A percentile compares a stretch with the other conserved stretches of the same genome.
Conservation (phyloP, 2,888 invertebrate species). For the Dolichopus griseipennis region DNA sequence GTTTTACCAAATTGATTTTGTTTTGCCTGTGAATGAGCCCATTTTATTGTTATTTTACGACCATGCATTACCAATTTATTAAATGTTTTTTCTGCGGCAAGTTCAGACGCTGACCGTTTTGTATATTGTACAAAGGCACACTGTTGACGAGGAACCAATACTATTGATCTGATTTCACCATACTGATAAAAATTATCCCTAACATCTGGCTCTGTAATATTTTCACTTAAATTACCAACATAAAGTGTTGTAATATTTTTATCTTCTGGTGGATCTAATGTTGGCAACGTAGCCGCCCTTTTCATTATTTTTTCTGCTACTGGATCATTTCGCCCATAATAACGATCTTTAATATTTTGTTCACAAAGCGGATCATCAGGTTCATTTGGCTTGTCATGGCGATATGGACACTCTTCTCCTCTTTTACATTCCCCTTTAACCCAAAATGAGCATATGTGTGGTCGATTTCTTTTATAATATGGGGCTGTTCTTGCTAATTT, state of each 20-base stretch:
- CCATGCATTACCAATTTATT: slow-evolving; percentile 80
- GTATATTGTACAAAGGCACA: slow-evolving; percentile 98
- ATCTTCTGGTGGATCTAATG: slow-evolving; percentile 91
- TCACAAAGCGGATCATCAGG: slow-evolving; percentile 89
- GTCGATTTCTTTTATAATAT: slow-evolving; percentile 83
- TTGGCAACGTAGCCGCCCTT: slow-evolving; percentile 85
- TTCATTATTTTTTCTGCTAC: slow-evolving; percentile 86
- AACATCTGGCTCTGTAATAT: slow-evolving; percentile 80
- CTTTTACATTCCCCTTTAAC: slow-evolving; percentile 90
- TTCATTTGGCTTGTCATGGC: slow-evolving; percentile 89
- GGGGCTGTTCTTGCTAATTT: slow-evolving; percentile 82
- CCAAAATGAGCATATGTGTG: slow-evolving; percentile 93
- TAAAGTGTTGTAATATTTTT: slow-evolving; percentile 93
- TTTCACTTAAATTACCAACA: slow-evolving; percentile 89
- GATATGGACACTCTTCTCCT: slow-evolving; percentile 89
- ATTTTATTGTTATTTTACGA: slow-evolving; percentile 89
- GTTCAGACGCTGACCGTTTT: slow-evolving; percentile 77
- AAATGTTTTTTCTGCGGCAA: slow-evolving; percentile 91
- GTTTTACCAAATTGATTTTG: slow-evolving; percentile 48
- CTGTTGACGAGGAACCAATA: slow-evolving; percentile 84
- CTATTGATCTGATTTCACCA: slow-evolving; percentile 92
- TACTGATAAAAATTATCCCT: slow-evolving; percentile 97
- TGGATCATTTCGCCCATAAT: slow-evolving; percentile 87
- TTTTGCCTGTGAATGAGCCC: slow-evolving; percentile 91
- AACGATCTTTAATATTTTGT: slow-evolving; percentile 85